Conservation (phyloP, 2,797 vertebrate genomes). For the Sebastes kiyomatsui region DNA sequence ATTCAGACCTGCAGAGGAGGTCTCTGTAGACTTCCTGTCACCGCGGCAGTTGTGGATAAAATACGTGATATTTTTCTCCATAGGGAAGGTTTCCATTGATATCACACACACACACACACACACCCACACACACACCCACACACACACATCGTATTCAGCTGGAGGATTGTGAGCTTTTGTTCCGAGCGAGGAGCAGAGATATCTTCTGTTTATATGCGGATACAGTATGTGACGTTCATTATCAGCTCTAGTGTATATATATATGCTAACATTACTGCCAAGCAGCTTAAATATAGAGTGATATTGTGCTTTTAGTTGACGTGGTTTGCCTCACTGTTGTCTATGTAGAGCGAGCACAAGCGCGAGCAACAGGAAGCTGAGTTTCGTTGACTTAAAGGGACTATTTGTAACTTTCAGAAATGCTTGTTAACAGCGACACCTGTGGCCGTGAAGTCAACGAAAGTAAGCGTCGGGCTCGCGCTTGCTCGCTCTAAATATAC, state of each 20-base stretch:
- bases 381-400: too few relatives aligned
- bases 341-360: too few relatives aligned
- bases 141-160: not conserved
- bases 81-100: not conserved
- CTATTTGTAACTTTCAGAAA: too few relatives aligned
- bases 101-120: not conserved
- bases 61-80: not conserved
- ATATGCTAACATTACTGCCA: too few relatives aligned
- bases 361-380: too few relatives aligned
- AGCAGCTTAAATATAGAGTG: too few relatives aligned
- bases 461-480: too few relatives aligned
- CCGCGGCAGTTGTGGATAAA: not conserved
- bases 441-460: too few relatives aligned
- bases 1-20: conserved; percentile 12
- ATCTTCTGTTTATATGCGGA: too few relatives aligned
- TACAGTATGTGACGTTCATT: not conserved
- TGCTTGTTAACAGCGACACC: too few relatives aligned
- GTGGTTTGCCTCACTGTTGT: accelerated
- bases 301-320: too few relatives aligned
- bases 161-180: not conserved
- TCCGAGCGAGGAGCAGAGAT: not conserved
- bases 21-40: conserved; percentile 33
- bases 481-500: too few relatives aligned
- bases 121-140: not conserved
- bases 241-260: not conserved